A percentile compares a stretch with the other conserved stretches of the same genome.
Conservation (phyloP, 1,140 invertebrate species). For the Dendrolimus punctatus region DNA sequence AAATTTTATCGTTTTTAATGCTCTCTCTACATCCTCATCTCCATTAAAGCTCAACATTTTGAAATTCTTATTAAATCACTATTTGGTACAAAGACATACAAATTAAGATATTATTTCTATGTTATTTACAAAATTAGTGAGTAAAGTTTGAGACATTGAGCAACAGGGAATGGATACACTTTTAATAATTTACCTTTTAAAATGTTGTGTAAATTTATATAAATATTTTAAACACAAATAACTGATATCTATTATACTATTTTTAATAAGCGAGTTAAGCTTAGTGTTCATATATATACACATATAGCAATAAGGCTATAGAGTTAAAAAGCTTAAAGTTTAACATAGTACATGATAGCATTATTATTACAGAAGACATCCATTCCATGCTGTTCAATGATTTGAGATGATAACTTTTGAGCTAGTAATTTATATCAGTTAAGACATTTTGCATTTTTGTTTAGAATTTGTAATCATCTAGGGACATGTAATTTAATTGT, state of each 20-base stretch:
- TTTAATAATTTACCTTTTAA: too few species aligned
- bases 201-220: too few species aligned
- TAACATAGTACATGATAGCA: too few species aligned
- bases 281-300: too few species aligned
- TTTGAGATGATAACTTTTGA: conserved; percentile 27
- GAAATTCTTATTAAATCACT: conserved; percentile 35
- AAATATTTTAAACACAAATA: too few species aligned
- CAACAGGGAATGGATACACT: too few species aligned
- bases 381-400: not conserved
- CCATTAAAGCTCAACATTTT: conserved; percentile 36
- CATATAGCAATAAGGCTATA: too few species aligned
- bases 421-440: conserved; percentile 60
- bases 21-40: conserved; percentile 20
- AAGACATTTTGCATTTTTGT: conserved; percentile 55
- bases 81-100: conserved; percentile 67
- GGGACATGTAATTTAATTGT: conserved; percentile 37
- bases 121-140: conserved; percentile 52
- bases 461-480: conserved; percentile 45
- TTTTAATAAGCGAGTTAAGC: too few species aligned
- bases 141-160: conserved; percentile 3
- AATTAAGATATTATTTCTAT: conserved; percentile 58
- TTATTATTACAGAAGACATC: too few species aligned
- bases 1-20: conserved; percentile 11
- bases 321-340: too few species aligned
- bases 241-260: too few species aligned